phyloP scores from a whole-genome alignment of 2,113 vertebrate genomes.

The Emydocephalus ijimae region DNA sequence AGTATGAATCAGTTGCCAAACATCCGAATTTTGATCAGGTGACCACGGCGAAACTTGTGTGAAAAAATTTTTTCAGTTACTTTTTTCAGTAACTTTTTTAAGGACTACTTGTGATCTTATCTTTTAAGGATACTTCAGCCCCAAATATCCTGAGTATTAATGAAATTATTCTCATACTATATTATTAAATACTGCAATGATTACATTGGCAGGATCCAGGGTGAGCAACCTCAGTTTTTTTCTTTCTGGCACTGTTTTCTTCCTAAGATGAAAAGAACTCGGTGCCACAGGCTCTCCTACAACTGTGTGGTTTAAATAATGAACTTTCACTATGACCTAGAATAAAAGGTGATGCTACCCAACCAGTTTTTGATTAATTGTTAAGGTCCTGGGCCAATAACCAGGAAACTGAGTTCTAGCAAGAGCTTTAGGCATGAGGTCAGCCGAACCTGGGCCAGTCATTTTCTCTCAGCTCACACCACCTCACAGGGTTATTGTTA shows the following conservation, averaged over 20 bases:
- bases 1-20: too few species aligned
- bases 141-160: not conserved
- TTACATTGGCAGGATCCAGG: not conserved
- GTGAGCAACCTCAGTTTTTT: not conserved
- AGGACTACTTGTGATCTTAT: not conserved
- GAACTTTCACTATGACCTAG: not conserved
- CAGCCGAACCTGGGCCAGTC: too few species aligned
- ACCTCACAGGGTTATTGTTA: too few species aligned
- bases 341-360: not conserved
- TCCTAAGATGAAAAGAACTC: not conserved
- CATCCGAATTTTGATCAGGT: too few species aligned
- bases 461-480: too few species aligned
- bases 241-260: not conserved
- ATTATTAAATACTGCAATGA: not conserved
- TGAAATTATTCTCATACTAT: not conserved
- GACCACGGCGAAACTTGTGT: too few species aligned
- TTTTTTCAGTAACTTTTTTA: too few species aligned
- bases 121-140: not conserved
- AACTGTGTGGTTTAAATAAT: not conserved
- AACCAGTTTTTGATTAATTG: not conserved
- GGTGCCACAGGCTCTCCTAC: too few species aligned
- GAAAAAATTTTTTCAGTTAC: too few species aligned
- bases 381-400: too few species aligned
- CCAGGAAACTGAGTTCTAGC: too few species aligned
- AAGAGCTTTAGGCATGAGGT: too few species aligned